A percentile compares a stretch with the other conserved stretches of the same genome.
Conservation (phyloP, 2,797 vertebrate species). For the Chelmon rostratus region DNA sequence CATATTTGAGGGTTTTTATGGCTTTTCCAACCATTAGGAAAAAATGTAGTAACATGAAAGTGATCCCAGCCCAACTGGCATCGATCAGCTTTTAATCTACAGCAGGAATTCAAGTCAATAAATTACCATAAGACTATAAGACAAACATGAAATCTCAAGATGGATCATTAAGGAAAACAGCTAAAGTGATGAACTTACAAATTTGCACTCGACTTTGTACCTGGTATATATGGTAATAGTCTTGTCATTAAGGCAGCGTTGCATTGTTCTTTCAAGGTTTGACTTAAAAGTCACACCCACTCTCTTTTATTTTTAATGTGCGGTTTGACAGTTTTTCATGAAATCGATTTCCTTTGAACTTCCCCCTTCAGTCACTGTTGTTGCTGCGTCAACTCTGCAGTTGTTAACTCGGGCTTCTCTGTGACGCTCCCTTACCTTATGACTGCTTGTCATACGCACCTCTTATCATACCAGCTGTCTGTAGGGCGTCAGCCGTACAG, state of each 20-base stretch:
- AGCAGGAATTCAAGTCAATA: neutral
- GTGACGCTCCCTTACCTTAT: slow-evolving; percentile 40
- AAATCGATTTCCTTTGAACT: slow-evolving; percentile 52
- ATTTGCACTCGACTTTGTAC: neutral
- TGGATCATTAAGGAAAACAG: neutral
- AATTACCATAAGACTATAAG: slow-evolving; percentile 7
- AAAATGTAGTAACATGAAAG: slow-evolving; percentile 3
- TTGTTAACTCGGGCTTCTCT: slow-evolving; percentile 39
- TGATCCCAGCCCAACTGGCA: slow-evolving; percentile 8
- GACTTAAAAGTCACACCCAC: slow-evolving; percentile 32
- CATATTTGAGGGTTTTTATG: slow-evolving; percentile 18
- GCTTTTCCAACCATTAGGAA: neutral
- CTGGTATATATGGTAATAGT: neutral
- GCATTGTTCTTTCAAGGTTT: neutral
- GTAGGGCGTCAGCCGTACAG: neutral
- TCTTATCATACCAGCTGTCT: neutral
- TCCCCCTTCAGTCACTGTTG: slow-evolving; percentile 40
- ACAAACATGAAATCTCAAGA: slow-evolving; percentile 9
- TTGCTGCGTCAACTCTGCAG: slow-evolving; percentile 42
- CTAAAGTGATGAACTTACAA: neutral
- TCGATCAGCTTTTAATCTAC: slow-evolving; percentile 3
- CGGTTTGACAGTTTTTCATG: slow-evolving; percentile 20
- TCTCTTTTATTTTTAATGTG: slow-evolving; percentile 23
- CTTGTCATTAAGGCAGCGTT: neutral
- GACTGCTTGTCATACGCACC: slow-evolving; percentile 28